phyloP scores from a whole-genome alignment of 92 coral and sea anemone species.

The Paramuricea clavata region DNA sequence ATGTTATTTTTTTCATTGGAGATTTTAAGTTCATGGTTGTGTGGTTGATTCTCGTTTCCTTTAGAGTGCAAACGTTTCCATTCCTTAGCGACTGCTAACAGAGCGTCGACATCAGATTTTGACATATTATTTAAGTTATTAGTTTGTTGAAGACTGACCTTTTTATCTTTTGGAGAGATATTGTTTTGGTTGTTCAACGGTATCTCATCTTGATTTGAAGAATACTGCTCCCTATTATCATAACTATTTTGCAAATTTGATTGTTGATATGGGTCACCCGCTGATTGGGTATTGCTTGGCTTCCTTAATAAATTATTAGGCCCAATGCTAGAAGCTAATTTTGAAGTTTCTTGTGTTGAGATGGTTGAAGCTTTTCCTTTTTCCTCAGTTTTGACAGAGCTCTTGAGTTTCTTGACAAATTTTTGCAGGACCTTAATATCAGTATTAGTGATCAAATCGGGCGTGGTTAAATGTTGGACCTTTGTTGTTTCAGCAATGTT shows the following conservation, averaged over 20 bases:
- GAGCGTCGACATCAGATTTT: conserved; percentile 16
- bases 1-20: not conserved
- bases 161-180: not conserved
- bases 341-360: not conserved
- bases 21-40: not conserved
- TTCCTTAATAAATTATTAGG: not conserved
- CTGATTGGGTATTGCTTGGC: not conserved
- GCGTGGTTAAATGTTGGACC: not conserved
- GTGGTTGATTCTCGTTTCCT: not conserved
- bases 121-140: conserved; percentile 19
- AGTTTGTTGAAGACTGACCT: not conserved
- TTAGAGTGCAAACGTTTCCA: conserved; percentile 37
- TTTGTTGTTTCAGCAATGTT: not conserved
- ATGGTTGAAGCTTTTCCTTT: not conserved
- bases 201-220: not conserved
- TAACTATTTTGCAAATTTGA: not conserved
- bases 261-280: too few relatives aligned
- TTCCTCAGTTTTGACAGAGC: not conserved
- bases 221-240: not conserved
- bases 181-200: not conserved
- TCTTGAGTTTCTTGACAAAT: conserved; percentile 39
- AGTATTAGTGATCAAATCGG: conserved; percentile 42
- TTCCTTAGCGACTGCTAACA: conserved; percentile 17
- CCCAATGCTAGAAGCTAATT: not conserved
- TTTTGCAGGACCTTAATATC: conserved; percentile 37